Evolutionary conservation across 2,888 invertebrate species (phyloP), one percentile per base, ranked within the genome.

Genomic region (Agrochola litura): DNA sequence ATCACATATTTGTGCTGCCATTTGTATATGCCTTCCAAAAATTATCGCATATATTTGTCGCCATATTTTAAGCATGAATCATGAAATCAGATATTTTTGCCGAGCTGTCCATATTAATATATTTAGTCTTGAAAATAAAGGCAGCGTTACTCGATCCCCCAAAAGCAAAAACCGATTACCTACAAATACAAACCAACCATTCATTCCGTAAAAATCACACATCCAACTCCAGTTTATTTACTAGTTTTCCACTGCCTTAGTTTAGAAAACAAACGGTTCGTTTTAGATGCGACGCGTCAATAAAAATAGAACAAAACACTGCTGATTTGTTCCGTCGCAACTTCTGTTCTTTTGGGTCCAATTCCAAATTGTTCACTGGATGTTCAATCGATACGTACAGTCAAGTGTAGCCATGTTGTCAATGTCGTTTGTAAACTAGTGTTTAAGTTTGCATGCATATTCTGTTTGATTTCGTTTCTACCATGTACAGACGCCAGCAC

Each of bases 291-390:
- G 70, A 54, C 61, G 30, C 16, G 22, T 30, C 43, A 56, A n/a
- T 65, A 56, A 61, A 77, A 83, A 83, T 61, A 63, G 37, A 72
- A 71, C 41, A 56, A 85, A 73, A 69, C 58, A 43, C 8, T 19
- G 46, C 43, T 46, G 54, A 80, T 84, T 84, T 74, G 74, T 74
- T 70, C 22, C 6, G 85, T 54, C 22, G 61, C 37, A 66, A 63
- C 66, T 73, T 67, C 64, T 52, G 8, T 52, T 56, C 9, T 58
- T 74, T 64, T n/a, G n/a, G n/a, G 19, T 68, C 22, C 16, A 52
- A 37, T 79, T 67, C 2, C 16, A 46, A 49, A 65, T 58, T 25
- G 61, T 25, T 43, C 16, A 43, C 22, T 43, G n/a, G 41, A 30
- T 63, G 16, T 63, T 30, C 6, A 43, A 37, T 74, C 63, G 43